Evolutionary conservation across 2,797 vertebrate genomes (phyloP).

Genomic region (Neosalanx taihuensis): DNA sequence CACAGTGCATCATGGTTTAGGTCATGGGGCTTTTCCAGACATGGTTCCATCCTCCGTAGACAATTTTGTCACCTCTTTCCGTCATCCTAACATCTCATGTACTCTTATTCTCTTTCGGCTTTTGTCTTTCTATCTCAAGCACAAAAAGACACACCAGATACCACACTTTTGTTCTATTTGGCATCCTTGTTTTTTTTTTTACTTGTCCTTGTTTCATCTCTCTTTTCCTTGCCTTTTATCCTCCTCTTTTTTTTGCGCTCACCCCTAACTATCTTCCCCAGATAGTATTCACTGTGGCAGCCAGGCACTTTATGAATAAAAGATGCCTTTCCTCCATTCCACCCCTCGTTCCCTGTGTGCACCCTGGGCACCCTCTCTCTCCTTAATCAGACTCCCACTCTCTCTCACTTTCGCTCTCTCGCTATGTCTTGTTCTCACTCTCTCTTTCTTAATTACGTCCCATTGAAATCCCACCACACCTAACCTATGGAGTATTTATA

Average conservation of each 20-base stretch:
- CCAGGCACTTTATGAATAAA: slow-evolving; percentile 15
- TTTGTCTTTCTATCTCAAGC: background rate
- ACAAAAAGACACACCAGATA: no score
- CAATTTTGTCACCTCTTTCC: background rate
- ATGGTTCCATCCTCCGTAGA: background rate
- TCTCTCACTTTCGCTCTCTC: background rate
- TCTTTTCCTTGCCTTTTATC: background rate
- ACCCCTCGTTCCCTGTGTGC: background rate
- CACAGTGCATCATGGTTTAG: slow-evolving; percentile 9
- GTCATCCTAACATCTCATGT: background rate
- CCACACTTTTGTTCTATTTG: background rate
- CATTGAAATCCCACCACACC: background rate
- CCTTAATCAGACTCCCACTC: no score
- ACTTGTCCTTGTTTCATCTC: background rate
- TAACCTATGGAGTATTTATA: background rate
- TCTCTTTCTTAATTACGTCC: background rate
- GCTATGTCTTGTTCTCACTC: background rate
- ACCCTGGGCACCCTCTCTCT: background rate
- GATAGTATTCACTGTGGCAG: background rate
- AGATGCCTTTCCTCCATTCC: slow-evolving; percentile 2
- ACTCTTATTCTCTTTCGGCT: background rate
- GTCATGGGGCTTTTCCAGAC: background rate
- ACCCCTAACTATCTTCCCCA: background rate
- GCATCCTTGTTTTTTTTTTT: background rate
- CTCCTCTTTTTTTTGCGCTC: background rate